These are phyloP conservation scores for Drosophila bunnanda DNA, from an alignment of 2,888 invertebrate species.

Conservation along the genomic window DNA sequence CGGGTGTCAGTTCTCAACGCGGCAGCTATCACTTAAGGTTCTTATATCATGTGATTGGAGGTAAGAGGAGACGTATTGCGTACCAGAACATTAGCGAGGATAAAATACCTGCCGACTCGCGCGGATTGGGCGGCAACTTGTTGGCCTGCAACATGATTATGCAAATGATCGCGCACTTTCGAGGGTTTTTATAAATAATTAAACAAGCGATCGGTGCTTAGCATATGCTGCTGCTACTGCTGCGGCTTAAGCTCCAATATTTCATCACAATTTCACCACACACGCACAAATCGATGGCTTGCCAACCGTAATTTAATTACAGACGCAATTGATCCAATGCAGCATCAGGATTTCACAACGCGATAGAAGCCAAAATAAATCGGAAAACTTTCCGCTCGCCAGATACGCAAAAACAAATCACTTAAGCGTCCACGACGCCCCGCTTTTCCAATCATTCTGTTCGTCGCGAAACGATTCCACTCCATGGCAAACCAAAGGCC, in stretches of 20 bases:
- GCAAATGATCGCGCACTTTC: slow-evolving; percentile 14
- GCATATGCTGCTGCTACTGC: not conserved
- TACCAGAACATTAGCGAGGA: slow-evolving; percentile 88
- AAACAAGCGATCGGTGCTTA: not conserved
- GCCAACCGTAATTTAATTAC: not conserved
- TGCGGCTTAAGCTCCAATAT: slow-evolving; percentile 2
- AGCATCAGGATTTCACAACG: slow-evolving; percentile 15
- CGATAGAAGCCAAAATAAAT: slow-evolving; percentile 8
- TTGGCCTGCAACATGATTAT: slow-evolving; percentile 53
- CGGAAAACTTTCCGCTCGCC: slow-evolving; percentile 47
- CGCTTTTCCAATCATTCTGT: slow-evolving; percentile 48
- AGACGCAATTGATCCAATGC: slow-evolving; percentile 5
- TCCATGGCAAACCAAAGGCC: slow-evolving; percentile 17
- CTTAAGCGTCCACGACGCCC: slow-evolving; percentile 18
- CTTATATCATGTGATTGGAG: slow-evolving; percentile 5
- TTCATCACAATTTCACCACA: slow-evolving; percentile 36
- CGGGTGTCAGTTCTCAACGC: slow-evolving; percentile 20
- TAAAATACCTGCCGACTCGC: slow-evolving; percentile 86
- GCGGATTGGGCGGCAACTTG: slow-evolving; percentile 86
- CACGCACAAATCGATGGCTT: not conserved
- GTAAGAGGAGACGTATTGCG: slow-evolving; percentile 46
- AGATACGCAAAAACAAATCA: slow-evolving; percentile 29
- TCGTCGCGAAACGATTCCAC: slow-evolving; percentile 9
- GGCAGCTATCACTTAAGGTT: slow-evolving; percentile 21
- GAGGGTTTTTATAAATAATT: slow-evolving; percentile 10